Base-by-base conservation (phyloP, 2,797 vertebrate species). In the Meriones psammophilus region DNA sequence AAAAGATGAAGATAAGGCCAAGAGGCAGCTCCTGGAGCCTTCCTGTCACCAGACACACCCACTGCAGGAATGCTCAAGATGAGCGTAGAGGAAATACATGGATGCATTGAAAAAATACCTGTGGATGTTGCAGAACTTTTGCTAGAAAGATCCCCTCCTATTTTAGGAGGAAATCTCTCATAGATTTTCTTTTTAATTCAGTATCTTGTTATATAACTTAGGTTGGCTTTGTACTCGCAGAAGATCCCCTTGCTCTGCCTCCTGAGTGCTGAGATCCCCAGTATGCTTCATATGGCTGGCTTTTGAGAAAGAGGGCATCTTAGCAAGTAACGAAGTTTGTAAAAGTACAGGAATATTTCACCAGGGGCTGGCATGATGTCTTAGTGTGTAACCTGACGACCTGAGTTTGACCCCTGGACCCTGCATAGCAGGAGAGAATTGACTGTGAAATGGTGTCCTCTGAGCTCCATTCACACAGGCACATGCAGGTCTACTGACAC, bases 141-240 rank as follows among this genome's bases (percentile, higher is more conserved):
- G 73, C 88, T 97, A 39, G 80, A 64, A 96, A 58, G 81, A 62
- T 74, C 73, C 64, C 89, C 28, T 77, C 50, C 89, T 97, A 90
- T 97, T 97, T 97, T 93, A 96, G 93, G 46, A 89, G 39, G 39
- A 46, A 64, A 91, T 36, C 83, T 36, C 14, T 88, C 30, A 88
- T 56, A 89, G 39, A 58, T 58, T 58, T 17, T 58, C 33, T n/a
- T 36, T 71, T 71, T 56, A 14, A 6, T 56, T 28, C 24, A 87
- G 7, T n/a, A 33, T 73, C 71, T 88, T 58, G 36, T 13, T 88
- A 14, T 33, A 42, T 33, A 46, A 30, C 24, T 36, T 14, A 58
- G 33, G 56, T 14, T 56, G 66, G 33, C 66, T 71, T 87, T 71
- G 84, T 71, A 71, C 84, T 71, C 84, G 5, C 17, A n/a, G 62